Percentiles rank a stretch among this genome's conserved stretches.
These are phyloP conservation scores for Drosophila arawakana DNA, from an alignment of 1,140 invertebrate species.

Conservation along the genomic window DNA sequence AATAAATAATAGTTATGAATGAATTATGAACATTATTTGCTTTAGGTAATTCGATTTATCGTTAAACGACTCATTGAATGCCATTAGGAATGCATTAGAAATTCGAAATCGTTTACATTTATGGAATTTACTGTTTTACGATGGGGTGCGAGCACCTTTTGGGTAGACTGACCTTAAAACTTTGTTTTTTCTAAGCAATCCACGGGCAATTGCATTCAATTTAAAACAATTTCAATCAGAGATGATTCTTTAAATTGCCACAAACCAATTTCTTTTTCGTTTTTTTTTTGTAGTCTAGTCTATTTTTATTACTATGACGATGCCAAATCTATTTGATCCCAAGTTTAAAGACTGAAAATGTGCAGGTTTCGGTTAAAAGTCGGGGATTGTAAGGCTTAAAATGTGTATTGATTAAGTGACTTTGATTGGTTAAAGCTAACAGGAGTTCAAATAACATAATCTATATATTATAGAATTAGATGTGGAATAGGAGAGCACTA, in stretches of 20 bases:
- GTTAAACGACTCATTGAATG: slow-evolving; percentile 2
- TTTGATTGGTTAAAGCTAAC: too few relatives aligned
- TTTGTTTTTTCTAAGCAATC: not conserved
- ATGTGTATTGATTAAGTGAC: not conserved
- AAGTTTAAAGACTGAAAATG: not conserved
- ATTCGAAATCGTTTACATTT: not conserved
- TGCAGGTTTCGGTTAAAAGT: not conserved
- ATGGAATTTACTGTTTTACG: too few relatives aligned
- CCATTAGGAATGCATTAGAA: slow-evolving; percentile 8
- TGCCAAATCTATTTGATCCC: slow-evolving; percentile 1
- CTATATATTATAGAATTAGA: too few relatives aligned
- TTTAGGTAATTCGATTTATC: slow-evolving; percentile 27
- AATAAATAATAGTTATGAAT: slow-evolving; percentile 17
- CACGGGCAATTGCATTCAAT: slow-evolving; percentile 20
- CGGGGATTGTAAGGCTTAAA: too few relatives aligned
- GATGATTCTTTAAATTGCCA: slow-evolving; percentile 8
- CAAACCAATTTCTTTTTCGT: not conserved
- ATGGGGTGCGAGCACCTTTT: not conserved
- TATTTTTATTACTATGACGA: not conserved
- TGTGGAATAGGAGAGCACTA: too few relatives aligned
- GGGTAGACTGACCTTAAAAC: slow-evolving; percentile 8
- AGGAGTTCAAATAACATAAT: too few relatives aligned
- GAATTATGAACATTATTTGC: slow-evolving; percentile 16
- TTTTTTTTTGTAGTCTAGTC: not conserved
- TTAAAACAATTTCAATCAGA: slow-evolving; percentile 21